Evolutionary conservation across 2,888 invertebrate species (phyloP).

Genomic region (Pecten maximus): DNA sequence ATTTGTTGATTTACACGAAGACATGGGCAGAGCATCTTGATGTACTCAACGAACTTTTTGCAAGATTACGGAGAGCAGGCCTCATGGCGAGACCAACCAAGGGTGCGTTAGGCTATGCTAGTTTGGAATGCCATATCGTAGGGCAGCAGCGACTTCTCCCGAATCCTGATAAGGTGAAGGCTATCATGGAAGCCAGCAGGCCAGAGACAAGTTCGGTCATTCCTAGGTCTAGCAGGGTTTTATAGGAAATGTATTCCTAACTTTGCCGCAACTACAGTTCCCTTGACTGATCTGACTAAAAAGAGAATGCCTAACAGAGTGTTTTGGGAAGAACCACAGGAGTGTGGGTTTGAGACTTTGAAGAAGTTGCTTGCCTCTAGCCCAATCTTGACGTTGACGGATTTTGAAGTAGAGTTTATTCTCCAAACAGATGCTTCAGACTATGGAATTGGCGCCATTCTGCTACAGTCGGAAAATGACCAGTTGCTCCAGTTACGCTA

Average conservation of each 20-base stretch:
- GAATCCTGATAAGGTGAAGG: conserved; percentile 47
- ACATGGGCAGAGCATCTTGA: conserved; percentile 56
- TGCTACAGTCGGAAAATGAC: conserved; percentile 60
- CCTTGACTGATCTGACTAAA: conserved; percentile 59
- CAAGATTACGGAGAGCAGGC: conserved; percentile 44
- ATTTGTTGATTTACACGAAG: conserved; percentile 51
- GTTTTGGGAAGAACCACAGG: conserved; percentile 55
- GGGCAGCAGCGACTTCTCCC: conserved; percentile 41
- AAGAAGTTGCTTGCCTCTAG: conserved; percentile 47
- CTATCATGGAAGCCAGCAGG: conserved; percentile 46
- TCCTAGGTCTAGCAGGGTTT: conserved; percentile 56
- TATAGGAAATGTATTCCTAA: conserved; percentile 59
- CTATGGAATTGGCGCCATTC: conserved; percentile 64
- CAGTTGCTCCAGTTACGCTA: conserved; percentile 64
- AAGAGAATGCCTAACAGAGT: conserved; percentile 61
- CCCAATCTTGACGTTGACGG: conserved; percentile 62
- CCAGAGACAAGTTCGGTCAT: conserved; percentile 53
- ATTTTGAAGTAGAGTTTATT: conserved; percentile 57
- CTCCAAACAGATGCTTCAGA: conserved; percentile 67
- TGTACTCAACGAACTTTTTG: conserved; percentile 50
- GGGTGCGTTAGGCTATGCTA: conserved; percentile 42
- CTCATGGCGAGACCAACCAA: conserved; percentile 58
- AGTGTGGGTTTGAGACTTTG: conserved; percentile 53
- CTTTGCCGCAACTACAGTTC: conserved; percentile 54
- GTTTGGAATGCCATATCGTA: conserved; percentile 44